phyloP scores from a whole-genome alignment of 2,888 invertebrate genomes.

The Cerceris ruficornis region DNA sequence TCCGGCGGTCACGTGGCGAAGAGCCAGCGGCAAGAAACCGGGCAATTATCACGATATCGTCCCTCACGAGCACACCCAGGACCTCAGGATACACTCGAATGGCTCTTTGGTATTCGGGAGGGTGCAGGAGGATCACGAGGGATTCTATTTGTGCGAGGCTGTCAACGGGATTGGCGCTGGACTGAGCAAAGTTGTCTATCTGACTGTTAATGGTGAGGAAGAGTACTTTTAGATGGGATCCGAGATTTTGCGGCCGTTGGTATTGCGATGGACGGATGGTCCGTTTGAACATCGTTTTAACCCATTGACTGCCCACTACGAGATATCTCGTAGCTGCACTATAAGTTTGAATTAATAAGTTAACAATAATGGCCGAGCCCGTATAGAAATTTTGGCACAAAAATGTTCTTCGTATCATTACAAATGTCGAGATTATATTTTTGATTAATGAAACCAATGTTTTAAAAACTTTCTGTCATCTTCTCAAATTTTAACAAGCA shows the following conservation, averaged over 20 bases:
- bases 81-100: constrained; percentile 85
- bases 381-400: no score
- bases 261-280: no score
- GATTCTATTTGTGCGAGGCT: constrained; percentile 96
- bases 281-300: no score
- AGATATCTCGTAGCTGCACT: no score
- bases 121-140: constrained; percentile 93
- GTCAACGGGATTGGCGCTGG: constrained; percentile 95
- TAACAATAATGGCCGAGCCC: no score
- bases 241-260: background rate
- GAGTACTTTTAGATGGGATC: background rate
- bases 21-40: constrained; percentile 88
- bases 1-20: constrained; percentile 94
- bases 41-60: constrained; percentile 79
- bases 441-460: no score
- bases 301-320: no score
- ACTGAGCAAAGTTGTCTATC: constrained; percentile 94
- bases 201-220: constrained; percentile 91
- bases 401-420: no score
- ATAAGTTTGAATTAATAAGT: no score
- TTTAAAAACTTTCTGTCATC: no score
- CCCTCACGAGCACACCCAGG: constrained; percentile 77
- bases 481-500: no score
- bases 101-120: constrained; percentile 92
- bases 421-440: no score